Base-by-base conservation (phyloP, 2,888 invertebrate genomes). In the Standfussiana lucernea region DNA sequence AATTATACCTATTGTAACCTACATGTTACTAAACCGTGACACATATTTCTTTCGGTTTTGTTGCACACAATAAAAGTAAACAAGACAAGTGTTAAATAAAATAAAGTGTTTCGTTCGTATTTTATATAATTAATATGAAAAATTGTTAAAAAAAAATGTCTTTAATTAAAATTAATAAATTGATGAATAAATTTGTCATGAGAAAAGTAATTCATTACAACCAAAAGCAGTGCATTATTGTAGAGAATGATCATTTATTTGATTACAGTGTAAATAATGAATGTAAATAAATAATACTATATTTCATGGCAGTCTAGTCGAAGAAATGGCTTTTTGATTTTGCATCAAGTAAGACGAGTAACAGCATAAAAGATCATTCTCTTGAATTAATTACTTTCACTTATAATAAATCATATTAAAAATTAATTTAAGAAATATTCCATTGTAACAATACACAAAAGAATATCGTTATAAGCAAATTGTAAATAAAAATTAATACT, bases 41-140 rank as follows among this genome's bases (percentile, higher is more conserved):
- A 70, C 68, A 84, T 79, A 37, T 80, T 80, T 53, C 37, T 64
- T 72, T 59, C 53, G 15, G 21, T 70, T 84, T 73, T 40, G 21
- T 66, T 74, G 71, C 53, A 62, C 28, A 59, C 45, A 74, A 73
- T 72, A 45, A 56, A 45, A 73, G 53, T 75, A 67, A 74, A 75
- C 72, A 69, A 75, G 65, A 50, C 67, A 56, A 61, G 75, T 82
- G 75, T 85, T 85, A 88, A 89, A 88, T 89, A 91, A 90, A 88
- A 89, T 87, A 79, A 88, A 61, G 82, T 83, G 86, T 86, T 90
- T 92, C 93, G 72, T 88, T 93, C 92, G 91, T 92, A 93, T 95
- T 95, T 95, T 94, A 95, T 95, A 96, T 96, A 95, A 95, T 95
- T 95, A 92, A 92, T 95, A 94, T 94, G 95, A 96, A 95, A 95